Percentiles rank a stretch among this genome's conserved stretches.
These are phyloP conservation scores for Lydus trimaculatus DNA, from an alignment of 2,888 invertebrate species.

Conservation along the genomic window DNA sequence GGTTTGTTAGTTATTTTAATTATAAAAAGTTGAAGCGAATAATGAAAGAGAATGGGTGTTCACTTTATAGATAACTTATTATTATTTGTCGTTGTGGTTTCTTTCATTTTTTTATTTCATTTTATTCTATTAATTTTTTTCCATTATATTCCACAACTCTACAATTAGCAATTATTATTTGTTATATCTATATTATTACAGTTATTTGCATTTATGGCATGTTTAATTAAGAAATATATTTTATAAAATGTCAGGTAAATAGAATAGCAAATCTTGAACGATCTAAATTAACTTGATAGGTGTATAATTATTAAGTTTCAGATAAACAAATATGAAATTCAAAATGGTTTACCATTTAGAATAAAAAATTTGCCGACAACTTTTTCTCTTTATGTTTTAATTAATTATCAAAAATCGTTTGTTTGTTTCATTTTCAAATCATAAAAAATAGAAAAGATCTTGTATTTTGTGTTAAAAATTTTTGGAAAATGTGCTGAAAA, in stretches of 20 bases:
- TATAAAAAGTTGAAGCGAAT: conserved; percentile 39
- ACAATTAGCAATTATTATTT: conserved; percentile 8
- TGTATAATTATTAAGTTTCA: not conserved
- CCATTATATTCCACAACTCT: not conserved
- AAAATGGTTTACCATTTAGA: not conserved
- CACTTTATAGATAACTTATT: conserved; percentile 36
- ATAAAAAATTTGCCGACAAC: not conserved
- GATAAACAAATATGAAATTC: not conserved
- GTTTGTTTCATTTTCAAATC: too few relatives aligned
- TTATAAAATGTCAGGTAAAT: not conserved
- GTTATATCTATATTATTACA: not conserved
- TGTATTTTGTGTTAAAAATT: too few relatives aligned
- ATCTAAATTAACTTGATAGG: not conserved
- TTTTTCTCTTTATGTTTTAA: not conserved
- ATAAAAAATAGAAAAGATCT: too few relatives aligned
- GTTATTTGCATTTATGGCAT: not conserved
- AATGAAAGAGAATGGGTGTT: conserved; percentile 48
- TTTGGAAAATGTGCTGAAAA: too few relatives aligned
- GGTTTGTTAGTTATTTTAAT: conserved; percentile 48
- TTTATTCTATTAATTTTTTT: not conserved
- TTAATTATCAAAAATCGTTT: too few relatives aligned
- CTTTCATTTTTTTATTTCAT: not conserved
- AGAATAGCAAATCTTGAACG: not conserved
- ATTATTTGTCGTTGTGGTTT: conserved; percentile 38
- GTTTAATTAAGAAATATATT: not conserved